Evolutionary conservation across 2,888 invertebrate genomes (phyloP).

Genomic region (Nephrotoma appendiculata): DNA sequence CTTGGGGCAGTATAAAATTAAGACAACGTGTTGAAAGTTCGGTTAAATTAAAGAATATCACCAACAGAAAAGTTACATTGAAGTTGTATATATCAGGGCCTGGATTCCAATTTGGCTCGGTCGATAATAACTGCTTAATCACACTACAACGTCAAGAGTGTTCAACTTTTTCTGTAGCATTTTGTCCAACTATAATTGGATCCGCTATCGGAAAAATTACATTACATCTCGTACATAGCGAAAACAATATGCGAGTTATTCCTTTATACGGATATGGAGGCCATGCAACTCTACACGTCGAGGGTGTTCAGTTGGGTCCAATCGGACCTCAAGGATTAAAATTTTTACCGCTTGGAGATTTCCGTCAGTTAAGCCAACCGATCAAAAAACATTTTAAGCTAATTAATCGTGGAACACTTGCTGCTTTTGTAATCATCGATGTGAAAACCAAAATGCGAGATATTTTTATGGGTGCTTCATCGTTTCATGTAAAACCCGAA

Average conservation of each 20-base stretch:
- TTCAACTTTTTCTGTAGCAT: slow-evolving; percentile 37
- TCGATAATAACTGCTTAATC: slow-evolving; percentile 26
- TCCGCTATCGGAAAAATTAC: slow-evolving; percentile 37
- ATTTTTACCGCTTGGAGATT: slow-evolving; percentile 41
- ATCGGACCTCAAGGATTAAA: slow-evolving; percentile 36
- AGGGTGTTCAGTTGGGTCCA: slow-evolving; percentile 38
- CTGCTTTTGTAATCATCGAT: slow-evolving; percentile 33
- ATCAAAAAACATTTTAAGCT: slow-evolving; percentile 35
- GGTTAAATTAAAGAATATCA: slow-evolving; percentile 41
- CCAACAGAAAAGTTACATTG: slow-evolving; percentile 39
- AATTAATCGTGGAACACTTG: slow-evolving; percentile 40
- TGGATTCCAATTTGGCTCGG: slow-evolving; percentile 31
- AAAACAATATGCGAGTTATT: slow-evolving; percentile 8
- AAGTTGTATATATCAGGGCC: slow-evolving; percentile 35
- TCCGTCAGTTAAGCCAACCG: slow-evolving; percentile 31
- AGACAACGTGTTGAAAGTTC: slow-evolving; percentile 38
- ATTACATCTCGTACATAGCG: slow-evolving; percentile 34
- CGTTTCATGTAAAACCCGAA: slow-evolving; percentile 27
- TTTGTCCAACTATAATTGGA: slow-evolving; percentile 39
- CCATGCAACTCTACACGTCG: slow-evolving; percentile 34
- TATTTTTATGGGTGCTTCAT: background rate
- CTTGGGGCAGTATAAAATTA: slow-evolving; percentile 43
- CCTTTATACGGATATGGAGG: slow-evolving; percentile 46
- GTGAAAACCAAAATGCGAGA: slow-evolving; percentile 6
- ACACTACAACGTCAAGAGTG: slow-evolving; percentile 42